Percentiles rank a stretch among this genome's conserved stretches.
phyloP scores from a whole-genome alignment of 2,888 invertebrate genomes.

The Hypomecis punctinalis region DNA sequence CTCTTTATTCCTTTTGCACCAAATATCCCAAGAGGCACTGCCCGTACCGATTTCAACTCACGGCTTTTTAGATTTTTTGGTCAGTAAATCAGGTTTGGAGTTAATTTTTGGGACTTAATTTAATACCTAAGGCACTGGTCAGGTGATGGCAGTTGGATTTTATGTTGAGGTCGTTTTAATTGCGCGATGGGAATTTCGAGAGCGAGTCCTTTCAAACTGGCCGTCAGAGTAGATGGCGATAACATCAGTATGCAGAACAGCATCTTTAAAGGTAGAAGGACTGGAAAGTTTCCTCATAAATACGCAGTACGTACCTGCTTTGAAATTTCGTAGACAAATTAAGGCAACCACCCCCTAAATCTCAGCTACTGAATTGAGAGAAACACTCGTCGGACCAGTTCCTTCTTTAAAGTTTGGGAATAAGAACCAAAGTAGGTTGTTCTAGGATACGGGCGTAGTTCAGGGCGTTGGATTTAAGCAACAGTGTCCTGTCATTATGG shows the following conservation, averaged over 20 bases:
- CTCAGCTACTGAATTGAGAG: slow-evolving; percentile 28
- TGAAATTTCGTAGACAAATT: slow-evolving; percentile 33
- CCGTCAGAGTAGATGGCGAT: slow-evolving; percentile 11
- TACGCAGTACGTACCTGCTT: slow-evolving; percentile 20
- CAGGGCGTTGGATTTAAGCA: slow-evolving; percentile 18
- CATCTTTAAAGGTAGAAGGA: slow-evolving; percentile 13
- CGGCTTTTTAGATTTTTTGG: slow-evolving; percentile 46
- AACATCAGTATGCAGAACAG: slow-evolving; percentile 19
- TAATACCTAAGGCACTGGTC: slow-evolving; percentile 31
- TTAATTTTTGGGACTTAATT: slow-evolving; percentile 45
- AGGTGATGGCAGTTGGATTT: slow-evolving; percentile 32
- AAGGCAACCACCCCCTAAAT: slow-evolving; percentile 37
- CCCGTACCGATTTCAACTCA: slow-evolving; percentile 30
- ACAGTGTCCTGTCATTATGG: slow-evolving; percentile 51
- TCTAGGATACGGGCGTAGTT: slow-evolving; percentile 2
- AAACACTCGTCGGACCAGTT: slow-evolving; percentile 23
- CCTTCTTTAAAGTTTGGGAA: slow-evolving; percentile 28
- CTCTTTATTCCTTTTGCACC: slow-evolving; percentile 51
- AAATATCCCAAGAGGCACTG: slow-evolving; percentile 49
- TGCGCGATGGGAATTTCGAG: slow-evolving; percentile 26
- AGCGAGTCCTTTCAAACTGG: slow-evolving; percentile 8
- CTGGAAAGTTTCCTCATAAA: slow-evolving; percentile 27
- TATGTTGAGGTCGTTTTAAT: slow-evolving; percentile 31
- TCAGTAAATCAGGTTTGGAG: slow-evolving; percentile 53
- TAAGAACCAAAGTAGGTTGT: slow-evolving; percentile 32